These are phyloP conservation scores for Daphoenositta chrysoptera DNA, from an alignment of 2,113 vertebrate genomes.

Conservation along the genomic window DNA sequence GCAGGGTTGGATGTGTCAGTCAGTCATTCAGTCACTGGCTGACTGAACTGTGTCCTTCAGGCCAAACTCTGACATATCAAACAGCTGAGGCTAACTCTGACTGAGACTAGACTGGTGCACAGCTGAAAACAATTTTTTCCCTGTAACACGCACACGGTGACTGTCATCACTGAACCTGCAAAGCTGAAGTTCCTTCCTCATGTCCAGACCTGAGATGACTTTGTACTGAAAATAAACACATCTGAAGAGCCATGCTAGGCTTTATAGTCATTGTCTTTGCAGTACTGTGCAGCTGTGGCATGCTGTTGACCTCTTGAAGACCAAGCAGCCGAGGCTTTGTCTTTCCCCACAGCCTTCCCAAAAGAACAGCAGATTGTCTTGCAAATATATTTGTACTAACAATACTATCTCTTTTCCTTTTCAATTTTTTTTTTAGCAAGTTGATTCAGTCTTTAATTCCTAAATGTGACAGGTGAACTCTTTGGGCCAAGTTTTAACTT, in stretches of 20 bases:
- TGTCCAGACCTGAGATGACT: neutral
- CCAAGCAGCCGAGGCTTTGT: neutral
- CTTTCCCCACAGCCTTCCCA: neutral
- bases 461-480: neutral
- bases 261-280: neutral
- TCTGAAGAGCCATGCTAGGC: neutral
- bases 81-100: neutral
- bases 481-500: conserved; percentile 36
- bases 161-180: neutral
- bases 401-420: neutral
- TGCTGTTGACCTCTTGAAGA: neutral
- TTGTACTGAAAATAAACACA: neutral
- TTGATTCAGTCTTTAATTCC: neutral
- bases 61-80: neutral
- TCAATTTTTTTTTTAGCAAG: neutral
- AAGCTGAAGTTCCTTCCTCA: neutral
- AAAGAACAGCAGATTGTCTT: neutral
- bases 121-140: neutral
- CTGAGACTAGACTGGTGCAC: neutral
- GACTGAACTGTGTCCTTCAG: neutral
- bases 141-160: fast-evolving
- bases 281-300: neutral
- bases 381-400: neutral
- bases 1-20: neutral
- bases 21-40: neutral